Base-by-base conservation (phyloP, 2,113 vertebrate genomes). In the Syngnathus floridae region DNA sequence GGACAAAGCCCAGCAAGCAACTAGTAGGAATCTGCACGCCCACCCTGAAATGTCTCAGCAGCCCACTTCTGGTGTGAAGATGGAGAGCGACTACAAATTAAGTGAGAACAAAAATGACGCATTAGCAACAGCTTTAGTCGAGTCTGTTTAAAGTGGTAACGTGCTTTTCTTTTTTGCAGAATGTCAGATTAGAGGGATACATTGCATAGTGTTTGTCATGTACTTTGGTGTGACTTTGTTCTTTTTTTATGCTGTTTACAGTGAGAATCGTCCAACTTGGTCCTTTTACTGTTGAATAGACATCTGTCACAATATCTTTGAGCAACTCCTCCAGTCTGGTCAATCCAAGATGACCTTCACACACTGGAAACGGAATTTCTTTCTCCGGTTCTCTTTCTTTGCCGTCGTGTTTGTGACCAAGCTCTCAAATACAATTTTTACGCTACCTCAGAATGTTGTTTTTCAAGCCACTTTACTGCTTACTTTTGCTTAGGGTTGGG, bases 231-330 rank as follows among this genome's bases (percentile, higher is more conserved):
- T 26, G 5, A 59, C 19, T 40, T 3, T n/a, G 4, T 6, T 22
- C 1, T 38, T 10, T n/a, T n/a, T 41, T 52, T 8, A n/a, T 62
- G 5, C 45, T n/a, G 19, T 62, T 80, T 74, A 4, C 69, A 89
- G 85, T 64, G 46, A 61, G 35, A 62, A 54, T 58, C 4, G 26
- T 84, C 48, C 69, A 75, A 4, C 45, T 86, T 45, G 83, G 85
- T 22, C 88, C 85, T 12, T 59, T 90, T 38, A 46, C 0, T 43
- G 40, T 38, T 51, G 17, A 38, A 26, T 56, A 16, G 21, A 65
- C 9, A 61, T 22, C 4, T 1, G 67, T 26, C 62, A 64, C 1
- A 0, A 4, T 13, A 22, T 35, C 26, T 52, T 68, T 62, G 26
- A 36, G 1, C 52, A 51, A 48, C 4, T 62, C 21, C 37, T 59